Evolutionary conservation across 1,140 invertebrate genomes (phyloP).

Genomic region (Trialeurodes vaporariorum): DNA sequence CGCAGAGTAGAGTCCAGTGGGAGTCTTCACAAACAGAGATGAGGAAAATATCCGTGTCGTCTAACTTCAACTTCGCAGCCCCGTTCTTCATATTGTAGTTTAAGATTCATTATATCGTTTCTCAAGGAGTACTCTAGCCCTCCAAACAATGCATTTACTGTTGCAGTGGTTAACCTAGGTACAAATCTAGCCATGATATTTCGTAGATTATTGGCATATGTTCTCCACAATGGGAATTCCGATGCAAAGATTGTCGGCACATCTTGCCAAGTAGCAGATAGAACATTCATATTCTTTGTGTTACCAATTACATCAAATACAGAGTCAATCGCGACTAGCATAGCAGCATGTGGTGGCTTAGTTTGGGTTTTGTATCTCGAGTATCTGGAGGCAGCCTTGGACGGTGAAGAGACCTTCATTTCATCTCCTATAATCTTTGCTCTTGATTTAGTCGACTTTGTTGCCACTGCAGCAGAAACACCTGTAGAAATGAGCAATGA

Average conservation of each 20-base stretch:
- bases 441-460: background rate
- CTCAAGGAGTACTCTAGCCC: background rate
- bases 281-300: background rate
- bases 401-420: background rate
- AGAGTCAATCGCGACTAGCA: background rate
- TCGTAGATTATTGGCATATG: background rate
- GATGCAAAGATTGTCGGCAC: background rate
- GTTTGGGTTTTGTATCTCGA: background rate
- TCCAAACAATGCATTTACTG: background rate
- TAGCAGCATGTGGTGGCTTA: background rate
- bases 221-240: background rate
- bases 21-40: too few species aligned
- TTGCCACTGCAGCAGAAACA: background rate
- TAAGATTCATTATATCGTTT: slow-evolving; percentile 5
- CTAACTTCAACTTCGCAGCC: too few species aligned
- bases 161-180: background rate
- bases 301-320: background rate
- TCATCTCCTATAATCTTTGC: background rate
- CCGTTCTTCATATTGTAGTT: too few species aligned
- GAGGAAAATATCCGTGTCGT: too few species aligned
- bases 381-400: background rate
- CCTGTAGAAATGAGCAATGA: background rate
- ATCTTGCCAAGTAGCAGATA: background rate
- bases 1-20: too few species aligned
- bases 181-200: background rate